phyloP scores from a whole-genome alignment of 2,888 invertebrate genomes.

The Automeris io region DNA sequence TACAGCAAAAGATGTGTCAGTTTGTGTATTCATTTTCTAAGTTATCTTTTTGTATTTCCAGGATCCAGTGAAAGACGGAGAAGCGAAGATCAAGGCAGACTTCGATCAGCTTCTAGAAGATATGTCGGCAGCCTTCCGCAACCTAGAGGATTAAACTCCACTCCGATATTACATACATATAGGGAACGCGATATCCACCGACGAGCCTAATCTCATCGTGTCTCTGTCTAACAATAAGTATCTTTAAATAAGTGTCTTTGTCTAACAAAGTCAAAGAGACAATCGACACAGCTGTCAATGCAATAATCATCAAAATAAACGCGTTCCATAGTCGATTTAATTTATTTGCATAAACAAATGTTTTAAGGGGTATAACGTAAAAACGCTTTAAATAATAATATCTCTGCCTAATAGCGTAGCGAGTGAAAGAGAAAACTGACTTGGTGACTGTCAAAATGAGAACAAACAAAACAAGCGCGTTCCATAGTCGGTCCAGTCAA shows the following conservation, averaged over 20 bases:
- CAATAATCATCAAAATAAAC: background rate
- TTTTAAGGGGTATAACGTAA: too few relatives aligned
- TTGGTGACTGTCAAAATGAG: too few relatives aligned
- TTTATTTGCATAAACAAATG: too few relatives aligned
- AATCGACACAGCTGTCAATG: too few relatives aligned
- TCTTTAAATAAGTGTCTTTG: too few relatives aligned
- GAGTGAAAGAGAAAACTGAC: background rate
- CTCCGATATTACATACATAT: slow-evolving; percentile 3
- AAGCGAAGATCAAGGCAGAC: slow-evolving; percentile 97
- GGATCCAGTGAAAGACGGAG: slow-evolving; percentile 99
- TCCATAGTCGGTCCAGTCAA: background rate
- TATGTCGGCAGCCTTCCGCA: slow-evolving; percentile 98
- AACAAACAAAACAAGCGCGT: background rate
- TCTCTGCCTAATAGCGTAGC: too few relatives aligned
- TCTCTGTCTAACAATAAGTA: background rate
- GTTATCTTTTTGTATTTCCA: slow-evolving; percentile 40
- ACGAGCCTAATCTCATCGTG: background rate
- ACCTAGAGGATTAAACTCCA: slow-evolving; percentile 92
- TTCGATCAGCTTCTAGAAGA: slow-evolving; percentile 98
- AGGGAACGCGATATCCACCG: slow-evolving; percentile 1
- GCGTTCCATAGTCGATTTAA: background rate
- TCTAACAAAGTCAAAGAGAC: background rate
- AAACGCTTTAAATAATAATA: too few relatives aligned
- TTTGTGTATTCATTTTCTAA: slow-evolving; percentile 3
- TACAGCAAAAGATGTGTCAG: too few relatives aligned